Base-by-base conservation (phyloP, 1,140 invertebrate genomes). In the Bilobella aurantiaca region DNA sequence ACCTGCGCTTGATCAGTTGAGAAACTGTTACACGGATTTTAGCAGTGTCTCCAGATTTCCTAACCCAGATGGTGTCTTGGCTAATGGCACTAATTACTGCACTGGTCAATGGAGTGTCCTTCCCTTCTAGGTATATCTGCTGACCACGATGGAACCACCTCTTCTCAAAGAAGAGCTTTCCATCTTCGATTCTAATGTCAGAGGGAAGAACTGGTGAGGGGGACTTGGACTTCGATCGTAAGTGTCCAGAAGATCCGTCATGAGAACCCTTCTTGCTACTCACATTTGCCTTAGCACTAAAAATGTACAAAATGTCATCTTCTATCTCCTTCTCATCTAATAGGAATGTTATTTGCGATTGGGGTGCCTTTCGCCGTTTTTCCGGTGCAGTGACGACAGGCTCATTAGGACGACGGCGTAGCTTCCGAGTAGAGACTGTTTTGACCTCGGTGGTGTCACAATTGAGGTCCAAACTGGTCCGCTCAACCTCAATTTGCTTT, bases 111-210 rank as follows among this genome's bases (percentile, higher is more conserved):
- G 84, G 81, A 67, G 86, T 79, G 74, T 94, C 91, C 71, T 89
- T 87, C 30, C 90, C 90, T 78, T 93, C 93, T 3, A 96, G 87
- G 78, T 88, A 93, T 29, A 96, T 86, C 67, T 89, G 86, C 78
- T 96, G 92, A 1, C 93, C 93, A 65, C 93, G 83, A 76, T 95
- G 91, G 79, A 88, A 96, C 85, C 93, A 97, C 78, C 90, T 83
- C 73, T 91, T 86, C 78, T 97, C 93, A 80, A 92, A 96, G 73
- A 91, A 82, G 53, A 97, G 79, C 81, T 95, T 93, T 61, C 93
- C 93, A 81, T 96, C 92, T 79, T 96, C 93, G 73, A 96, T 93
- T 73, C 87, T 84, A 18, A 46, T 62, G 34, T 62, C 59, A 5
- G 59, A 37, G 14, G 3, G 5, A 18, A 31, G 31, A 23, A 37